Evolutionary conservation across 2,888 invertebrate species (phyloP).

Genomic region (Drosophila hawaiiensis): DNA sequence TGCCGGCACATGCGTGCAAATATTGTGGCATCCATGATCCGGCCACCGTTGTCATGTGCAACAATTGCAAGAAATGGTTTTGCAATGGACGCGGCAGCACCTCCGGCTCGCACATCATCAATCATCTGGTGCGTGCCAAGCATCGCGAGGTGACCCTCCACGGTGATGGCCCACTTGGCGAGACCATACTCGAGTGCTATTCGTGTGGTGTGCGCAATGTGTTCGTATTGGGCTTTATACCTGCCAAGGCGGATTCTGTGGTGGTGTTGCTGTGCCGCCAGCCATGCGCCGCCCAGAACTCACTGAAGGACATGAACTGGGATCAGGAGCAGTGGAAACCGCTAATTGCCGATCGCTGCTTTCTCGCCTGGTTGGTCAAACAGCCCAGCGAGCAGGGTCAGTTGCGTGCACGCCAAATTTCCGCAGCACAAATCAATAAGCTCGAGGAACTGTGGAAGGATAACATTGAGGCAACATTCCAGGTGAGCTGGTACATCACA

Average conservation of each 20-base stretch:
- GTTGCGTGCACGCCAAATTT: constrained; percentile 97
- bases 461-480: constrained; percentile 98
- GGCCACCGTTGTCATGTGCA: constrained; percentile 95
- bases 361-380: constrained; percentile 98
- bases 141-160: constrained; percentile 99
- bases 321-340: constrained; percentile 99
- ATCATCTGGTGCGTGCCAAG: constrained; percentile 99
- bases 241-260: constrained; percentile 99
- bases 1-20: constrained; percentile 98
- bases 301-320: constrained; percentile 99
- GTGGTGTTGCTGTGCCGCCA: constrained; percentile 98
- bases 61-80: constrained; percentile 99
- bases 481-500: constrained; percentile 81
- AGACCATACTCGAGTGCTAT: constrained; percentile 99
- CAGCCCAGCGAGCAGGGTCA: constrained; percentile 99
- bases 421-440: constrained; percentile 98
- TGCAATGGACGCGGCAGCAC: constrained; percentile 99
- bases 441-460: constrained; percentile 99
- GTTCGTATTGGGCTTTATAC: constrained; percentile 99
- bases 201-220: constrained; percentile 99
- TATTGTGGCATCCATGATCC: constrained; percentile 97
- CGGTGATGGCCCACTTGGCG: constrained; percentile 98
- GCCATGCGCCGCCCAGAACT: constrained; percentile 98
- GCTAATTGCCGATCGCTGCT: constrained; percentile 97
- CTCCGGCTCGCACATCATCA: constrained; percentile 99